These are phyloP conservation scores for Noctua janthe DNA, from an alignment of 2,888 invertebrate species.

Conservation along the genomic window DNA sequence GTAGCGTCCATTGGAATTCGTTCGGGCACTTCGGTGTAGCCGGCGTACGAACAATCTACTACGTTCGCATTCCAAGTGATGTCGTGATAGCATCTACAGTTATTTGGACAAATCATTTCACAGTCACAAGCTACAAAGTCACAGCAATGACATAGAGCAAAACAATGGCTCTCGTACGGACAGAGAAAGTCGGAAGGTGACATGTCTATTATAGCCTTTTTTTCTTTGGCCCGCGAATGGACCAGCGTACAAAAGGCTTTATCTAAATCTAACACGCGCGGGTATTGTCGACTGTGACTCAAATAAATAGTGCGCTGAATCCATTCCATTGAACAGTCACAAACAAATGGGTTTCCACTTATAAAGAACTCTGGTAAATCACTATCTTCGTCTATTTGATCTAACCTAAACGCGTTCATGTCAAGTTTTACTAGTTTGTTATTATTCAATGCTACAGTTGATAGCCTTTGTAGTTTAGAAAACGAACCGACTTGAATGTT, in stretches of 20 bases:
- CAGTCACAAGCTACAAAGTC: constrained; percentile 97
- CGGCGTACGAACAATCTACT: constrained; percentile 94
- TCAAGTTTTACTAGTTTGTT: constrained; percentile 94
- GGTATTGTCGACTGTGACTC: constrained; percentile 94
- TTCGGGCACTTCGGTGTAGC: constrained; percentile 93
- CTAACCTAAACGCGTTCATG: constrained; percentile 93
- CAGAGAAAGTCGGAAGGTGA: constrained; percentile 95
- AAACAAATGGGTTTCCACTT: constrained; percentile 95
- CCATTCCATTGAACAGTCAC: constrained; percentile 97
- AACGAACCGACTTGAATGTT: constrained; percentile 93
- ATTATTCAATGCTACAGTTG: constrained; percentile 93
- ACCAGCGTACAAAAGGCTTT: constrained; percentile 94
- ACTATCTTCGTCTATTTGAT: constrained; percentile 92
- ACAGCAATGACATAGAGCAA: constrained; percentile 97
- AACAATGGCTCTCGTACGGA: constrained; percentile 95
- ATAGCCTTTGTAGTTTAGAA: constrained; percentile 92
- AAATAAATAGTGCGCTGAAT: constrained; percentile 94
- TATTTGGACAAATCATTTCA: constrained; percentile 96
- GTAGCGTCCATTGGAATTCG: constrained; percentile 97
- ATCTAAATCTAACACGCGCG: constrained; percentile 95
- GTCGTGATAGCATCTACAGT: constrained; percentile 96
- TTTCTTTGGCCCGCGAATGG: constrained; percentile 92
- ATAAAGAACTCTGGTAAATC: constrained; percentile 95
- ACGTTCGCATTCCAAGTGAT: constrained; percentile 96
- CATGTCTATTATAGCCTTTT: constrained; percentile 93